Evolutionary conservation across 1,140 invertebrate species (phyloP).

Genomic region (Drosophila baimaii): DNA sequence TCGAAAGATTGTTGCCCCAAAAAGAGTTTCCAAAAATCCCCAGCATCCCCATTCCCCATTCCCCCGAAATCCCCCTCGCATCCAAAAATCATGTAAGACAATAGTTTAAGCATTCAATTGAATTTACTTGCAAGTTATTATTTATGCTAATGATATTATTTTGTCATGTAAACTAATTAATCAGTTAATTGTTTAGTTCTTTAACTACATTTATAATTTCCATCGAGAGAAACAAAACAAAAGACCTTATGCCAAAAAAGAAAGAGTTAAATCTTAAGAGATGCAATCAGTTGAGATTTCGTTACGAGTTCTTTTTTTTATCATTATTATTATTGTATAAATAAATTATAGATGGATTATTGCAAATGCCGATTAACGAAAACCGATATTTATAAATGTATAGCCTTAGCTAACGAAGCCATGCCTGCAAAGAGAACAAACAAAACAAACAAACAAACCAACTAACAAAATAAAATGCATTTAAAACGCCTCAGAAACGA

Average conservation of each 20-base stretch:
- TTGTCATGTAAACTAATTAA: conserved; percentile 48
- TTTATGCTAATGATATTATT: conserved; percentile 53
- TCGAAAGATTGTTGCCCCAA: conserved; percentile 3
- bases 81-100: conserved; percentile 29
- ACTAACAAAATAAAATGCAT: conserved; percentile 73
- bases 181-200: conserved; percentile 49
- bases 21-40: conserved; percentile 8
- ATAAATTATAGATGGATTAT: conserved; percentile 32
- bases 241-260: conserved; percentile 64
- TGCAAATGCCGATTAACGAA: conserved; percentile 33
- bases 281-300: conserved; percentile 62
- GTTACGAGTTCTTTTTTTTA: conserved; percentile 36
- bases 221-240: conserved; percentile 48
- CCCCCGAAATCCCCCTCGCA: conserved; percentile 21
- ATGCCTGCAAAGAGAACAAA: conserved; percentile 48
- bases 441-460: conserved; percentile 42
- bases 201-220: conserved; percentile 80
- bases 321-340: conserved; percentile 35
- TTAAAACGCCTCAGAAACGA: conserved; percentile 61
- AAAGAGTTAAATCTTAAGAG: conserved; percentile 28
- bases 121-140: conserved; percentile 61
- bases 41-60: background rate
- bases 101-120: conserved; percentile 58
- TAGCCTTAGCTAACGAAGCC: conserved; percentile 45
- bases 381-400: conserved; percentile 43